These are phyloP conservation scores for Mastigias papua DNA, from an alignment of 30 jellyfish, hydroid and myxozoan genomes.

Conservation along the genomic window DNA sequence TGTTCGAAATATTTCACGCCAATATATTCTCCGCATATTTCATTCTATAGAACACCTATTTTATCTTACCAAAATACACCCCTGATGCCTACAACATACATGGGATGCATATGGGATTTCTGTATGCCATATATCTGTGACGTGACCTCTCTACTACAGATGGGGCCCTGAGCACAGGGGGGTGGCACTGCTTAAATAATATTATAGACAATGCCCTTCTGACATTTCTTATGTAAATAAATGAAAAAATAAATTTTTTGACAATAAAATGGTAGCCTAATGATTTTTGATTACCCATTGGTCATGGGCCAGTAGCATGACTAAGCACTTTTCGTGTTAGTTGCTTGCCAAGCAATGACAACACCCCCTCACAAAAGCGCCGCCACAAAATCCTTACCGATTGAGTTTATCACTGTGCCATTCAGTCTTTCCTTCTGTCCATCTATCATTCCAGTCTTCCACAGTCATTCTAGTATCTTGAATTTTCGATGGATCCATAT, in stretches of 20 bases:
- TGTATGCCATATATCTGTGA: too few species aligned
- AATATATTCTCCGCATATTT: too few species aligned
- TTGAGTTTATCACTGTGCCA: conserved; percentile 47
- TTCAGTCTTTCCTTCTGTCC: conserved; percentile 56
- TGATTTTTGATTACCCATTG: neutral
- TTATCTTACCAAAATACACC: too few species aligned
- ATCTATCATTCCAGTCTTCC: conserved; percentile 59
- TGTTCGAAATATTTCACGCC: too few species aligned
- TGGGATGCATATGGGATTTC: too few species aligned
- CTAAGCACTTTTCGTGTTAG: neutral
- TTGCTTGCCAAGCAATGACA: too few species aligned
- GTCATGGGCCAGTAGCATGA: neutral
- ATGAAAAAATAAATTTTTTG: neutral
- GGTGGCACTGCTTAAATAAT: too few species aligned
- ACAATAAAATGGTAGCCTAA: neutral
- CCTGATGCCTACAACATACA: too few species aligned
- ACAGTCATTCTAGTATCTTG: conserved; percentile 35
- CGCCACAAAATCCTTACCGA: conserved; percentile 15
- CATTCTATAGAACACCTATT: too few species aligned
- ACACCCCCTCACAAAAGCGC: neutral
- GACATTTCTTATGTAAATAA: neutral
- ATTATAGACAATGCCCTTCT: too few species aligned
- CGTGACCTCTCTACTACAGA: too few species aligned
- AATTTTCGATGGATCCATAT: conserved; percentile 41
- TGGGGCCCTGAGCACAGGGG: too few species aligned